Conservation (phyloP, 2,113 vertebrate species). For the Lonchura striata region DNA sequence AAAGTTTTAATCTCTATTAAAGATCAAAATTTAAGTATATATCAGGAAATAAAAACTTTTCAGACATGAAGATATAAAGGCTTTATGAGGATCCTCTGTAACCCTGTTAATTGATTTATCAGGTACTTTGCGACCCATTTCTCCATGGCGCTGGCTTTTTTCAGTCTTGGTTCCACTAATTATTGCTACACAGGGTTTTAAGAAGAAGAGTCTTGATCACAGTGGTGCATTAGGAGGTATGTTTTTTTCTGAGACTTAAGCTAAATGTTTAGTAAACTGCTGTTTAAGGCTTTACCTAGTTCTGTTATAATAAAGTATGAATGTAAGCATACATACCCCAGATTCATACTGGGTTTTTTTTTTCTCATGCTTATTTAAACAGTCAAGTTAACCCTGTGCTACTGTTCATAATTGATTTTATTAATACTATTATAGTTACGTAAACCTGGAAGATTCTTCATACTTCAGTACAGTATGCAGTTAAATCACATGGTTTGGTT, state of each 20-base stretch:
- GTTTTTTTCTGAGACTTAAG: slow-evolving; percentile 8
- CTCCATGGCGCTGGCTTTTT: slow-evolving; percentile 95
- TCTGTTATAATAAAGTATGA: background rate
- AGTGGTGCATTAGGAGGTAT: slow-evolving; percentile 89
- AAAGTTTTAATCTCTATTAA: background rate
- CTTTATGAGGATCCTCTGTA: background rate
- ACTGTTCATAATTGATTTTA: background rate
- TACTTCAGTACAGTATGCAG: background rate
- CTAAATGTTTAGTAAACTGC: background rate
- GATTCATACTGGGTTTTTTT: background rate
- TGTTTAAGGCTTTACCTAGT: background rate
- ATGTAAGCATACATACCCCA: background rate
- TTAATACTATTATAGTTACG: background rate
- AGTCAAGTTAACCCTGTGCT: background rate
- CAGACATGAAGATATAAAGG: background rate
- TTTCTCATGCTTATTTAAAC: background rate
- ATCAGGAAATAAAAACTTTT: background rate
- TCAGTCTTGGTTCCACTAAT: slow-evolving; percentile 86
- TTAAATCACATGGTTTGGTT: background rate
- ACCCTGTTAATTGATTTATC: background rate
- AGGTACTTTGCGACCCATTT: slow-evolving; percentile 88
- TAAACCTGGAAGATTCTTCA: background rate
- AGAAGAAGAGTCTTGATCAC: slow-evolving; percentile 86
- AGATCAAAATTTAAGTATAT: background rate
- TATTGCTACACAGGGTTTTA: slow-evolving; percentile 79